Evolutionary conservation across 2,888 invertebrate species (phyloP).

Genomic region (Himalopsyche anomala): DNA sequence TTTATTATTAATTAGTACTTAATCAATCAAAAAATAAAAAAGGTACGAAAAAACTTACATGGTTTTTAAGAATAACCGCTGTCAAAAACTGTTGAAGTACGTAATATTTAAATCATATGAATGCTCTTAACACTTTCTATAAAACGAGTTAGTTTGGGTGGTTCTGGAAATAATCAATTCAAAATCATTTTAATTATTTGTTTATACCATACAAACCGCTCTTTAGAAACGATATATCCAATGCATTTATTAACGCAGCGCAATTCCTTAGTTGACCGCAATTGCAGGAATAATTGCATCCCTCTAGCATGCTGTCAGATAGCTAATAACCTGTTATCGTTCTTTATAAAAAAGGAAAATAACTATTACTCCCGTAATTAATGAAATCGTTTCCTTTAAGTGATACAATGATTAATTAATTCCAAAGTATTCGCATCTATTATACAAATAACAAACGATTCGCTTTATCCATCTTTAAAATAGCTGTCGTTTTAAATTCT

Average conservation of each 20-base stretch:
- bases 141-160: too few species aligned
- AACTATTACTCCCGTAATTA: not conserved
- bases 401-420: constrained; percentile 4
- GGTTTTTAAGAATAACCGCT: too few species aligned
- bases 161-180: too few species aligned
- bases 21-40: too few species aligned
- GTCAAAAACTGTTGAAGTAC: too few species aligned
- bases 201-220: not conserved
- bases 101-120: too few species aligned
- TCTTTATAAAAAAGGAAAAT: not conserved
- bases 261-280: not conserved
- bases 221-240: not conserved
- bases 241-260: not conserved
- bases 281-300: constrained; percentile 10
- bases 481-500: not conserved
- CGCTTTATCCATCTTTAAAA: not conserved
- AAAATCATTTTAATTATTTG: too few species aligned
- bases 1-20: too few species aligned
- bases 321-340: constrained; percentile 8
- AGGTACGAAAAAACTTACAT: too few species aligned
- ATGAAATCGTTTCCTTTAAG: not conserved
- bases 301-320: not conserved
- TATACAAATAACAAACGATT: not conserved
- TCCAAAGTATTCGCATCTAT: not conserved
- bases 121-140: too few species aligned